phyloP scores from a whole-genome alignment of 2,888 invertebrate genomes.

The Lycophotia porphyrea region DNA sequence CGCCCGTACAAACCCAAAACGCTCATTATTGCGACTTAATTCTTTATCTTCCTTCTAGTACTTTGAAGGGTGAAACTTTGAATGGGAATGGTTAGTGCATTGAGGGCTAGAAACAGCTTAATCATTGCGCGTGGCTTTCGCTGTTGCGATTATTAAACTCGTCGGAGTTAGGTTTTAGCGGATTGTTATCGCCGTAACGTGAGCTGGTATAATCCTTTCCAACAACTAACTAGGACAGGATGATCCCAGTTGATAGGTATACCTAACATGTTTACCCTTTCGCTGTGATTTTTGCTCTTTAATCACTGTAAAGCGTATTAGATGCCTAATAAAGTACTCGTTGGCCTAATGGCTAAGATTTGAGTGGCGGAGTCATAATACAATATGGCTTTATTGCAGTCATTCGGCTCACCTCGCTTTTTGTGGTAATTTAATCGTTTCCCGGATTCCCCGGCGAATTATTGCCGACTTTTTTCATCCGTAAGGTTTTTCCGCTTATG shows the following conservation, averaged over 20 bases:
- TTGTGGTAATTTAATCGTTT: slow-evolving; percentile 85
- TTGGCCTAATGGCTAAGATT: slow-evolving; percentile 77
- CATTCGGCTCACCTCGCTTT: slow-evolving; percentile 78
- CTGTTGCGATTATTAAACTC: slow-evolving; percentile 41
- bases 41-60: slow-evolving; percentile 42
- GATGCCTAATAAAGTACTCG: slow-evolving; percentile 60
- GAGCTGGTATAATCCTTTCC: slow-evolving; percentile 38
- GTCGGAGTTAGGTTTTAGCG: slow-evolving; percentile 26
- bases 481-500: slow-evolving; percentile 68
- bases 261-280: neutral
- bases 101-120: slow-evolving; percentile 24
- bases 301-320: slow-evolving; percentile 54
- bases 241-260: slow-evolving; percentile 9
- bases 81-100: slow-evolving; percentile 23
- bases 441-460: slow-evolving; percentile 72
- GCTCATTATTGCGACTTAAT: slow-evolving; percentile 60
- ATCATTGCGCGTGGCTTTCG: slow-evolving; percentile 26
- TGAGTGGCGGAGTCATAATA: slow-evolving; percentile 79
- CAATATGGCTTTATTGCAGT: slow-evolving; percentile 77
- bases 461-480: slow-evolving; percentile 69
- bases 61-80: slow-evolving; percentile 19
- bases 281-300: slow-evolving; percentile 23
- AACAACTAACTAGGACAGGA: slow-evolving; percentile 13
- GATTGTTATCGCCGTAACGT: slow-evolving; percentile 43
- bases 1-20: slow-evolving; percentile 75